These are phyloP conservation scores for Dendrophyllia cribrosa DNA, from an alignment of 64 coral and sea anemone species.

Conservation along the genomic window DNA sequence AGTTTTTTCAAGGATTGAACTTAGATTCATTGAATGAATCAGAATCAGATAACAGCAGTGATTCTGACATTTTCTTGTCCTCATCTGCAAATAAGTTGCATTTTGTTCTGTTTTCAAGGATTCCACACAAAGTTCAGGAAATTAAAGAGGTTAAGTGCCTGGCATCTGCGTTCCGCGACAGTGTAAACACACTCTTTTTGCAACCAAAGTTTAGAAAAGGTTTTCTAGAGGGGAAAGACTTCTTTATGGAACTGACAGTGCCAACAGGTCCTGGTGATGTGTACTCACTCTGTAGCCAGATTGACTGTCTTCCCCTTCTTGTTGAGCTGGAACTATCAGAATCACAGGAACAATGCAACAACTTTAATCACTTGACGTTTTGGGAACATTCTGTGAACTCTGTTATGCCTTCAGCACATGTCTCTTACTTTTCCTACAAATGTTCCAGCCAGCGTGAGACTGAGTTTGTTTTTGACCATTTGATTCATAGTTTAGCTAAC, in stretches of 20 bases:
- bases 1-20: background rate
- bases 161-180: background rate
- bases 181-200: constrained; percentile 27
- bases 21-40: background rate
- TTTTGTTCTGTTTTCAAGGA: background rate
- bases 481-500: background rate
- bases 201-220: constrained; percentile 36
- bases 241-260: background rate
- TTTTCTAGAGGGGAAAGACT: background rate
- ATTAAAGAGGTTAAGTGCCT: background rate
- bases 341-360: background rate
- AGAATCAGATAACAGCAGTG: background rate
- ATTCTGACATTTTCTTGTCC: background rate
- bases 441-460: background rate
- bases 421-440: constrained; percentile 13
- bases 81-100: background rate
- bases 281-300: background rate
- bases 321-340: background rate
- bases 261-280: background rate
- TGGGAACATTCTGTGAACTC: background rate
- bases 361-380: background rate
- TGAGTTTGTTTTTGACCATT: constrained; percentile 1
- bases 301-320: constrained; percentile 7
- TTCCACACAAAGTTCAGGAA: background rate
- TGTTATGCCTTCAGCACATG: background rate